Conservation (phyloP, 30 jellyfish, hydroid and myxozoan species). For the Mastigias papua region DNA sequence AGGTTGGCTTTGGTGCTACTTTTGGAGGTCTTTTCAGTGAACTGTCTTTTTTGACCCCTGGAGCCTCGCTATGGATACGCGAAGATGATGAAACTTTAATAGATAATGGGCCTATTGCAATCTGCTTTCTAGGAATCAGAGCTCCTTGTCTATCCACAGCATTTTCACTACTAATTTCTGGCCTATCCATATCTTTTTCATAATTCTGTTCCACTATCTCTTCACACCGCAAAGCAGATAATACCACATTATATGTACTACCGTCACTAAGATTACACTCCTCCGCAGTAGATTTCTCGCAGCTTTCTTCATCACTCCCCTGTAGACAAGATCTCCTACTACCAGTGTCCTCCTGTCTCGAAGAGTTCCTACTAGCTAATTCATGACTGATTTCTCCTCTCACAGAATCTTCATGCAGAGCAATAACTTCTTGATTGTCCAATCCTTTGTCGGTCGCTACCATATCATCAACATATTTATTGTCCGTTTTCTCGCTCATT, state of each 20-base stretch:
- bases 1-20: constrained; percentile 65
- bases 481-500: not conserved
- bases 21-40: constrained; percentile 33
- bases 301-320: not conserved
- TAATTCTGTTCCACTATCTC: not conserved
- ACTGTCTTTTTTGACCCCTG: not conserved
- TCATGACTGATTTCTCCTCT: not conserved
- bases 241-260: not conserved
- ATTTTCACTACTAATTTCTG: not conserved
- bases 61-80: not conserved
- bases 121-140: not conserved
- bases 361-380: not conserved
- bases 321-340: no score
- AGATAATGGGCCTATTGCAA: not conserved
- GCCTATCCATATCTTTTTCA: not conserved
- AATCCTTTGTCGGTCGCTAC: not conserved
- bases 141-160: not conserved
- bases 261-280: not conserved
- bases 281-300: not conserved
- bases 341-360: not conserved
- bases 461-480: not conserved
- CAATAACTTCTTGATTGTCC: not conserved
- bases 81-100: not conserved
- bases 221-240: not conserved
- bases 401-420: not conserved